Percentiles rank a stretch among this genome's conserved stretches.
These are phyloP conservation scores for Pituophis catenifer DNA, from an alignment of 2,113 vertebrate genomes.

Conservation along the genomic window DNA sequence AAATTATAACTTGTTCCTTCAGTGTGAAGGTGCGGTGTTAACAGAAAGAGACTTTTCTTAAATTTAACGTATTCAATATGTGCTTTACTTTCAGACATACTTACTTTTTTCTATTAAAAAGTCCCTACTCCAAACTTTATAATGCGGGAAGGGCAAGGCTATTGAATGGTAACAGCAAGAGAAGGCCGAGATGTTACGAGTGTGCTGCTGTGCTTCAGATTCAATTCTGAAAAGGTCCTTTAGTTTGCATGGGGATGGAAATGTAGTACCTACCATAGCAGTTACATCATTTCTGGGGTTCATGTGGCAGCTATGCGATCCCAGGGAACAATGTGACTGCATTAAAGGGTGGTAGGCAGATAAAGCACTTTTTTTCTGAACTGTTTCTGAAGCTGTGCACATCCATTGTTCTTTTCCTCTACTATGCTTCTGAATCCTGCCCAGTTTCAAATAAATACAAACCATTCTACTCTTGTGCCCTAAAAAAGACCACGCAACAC, in stretches of 20 bases:
- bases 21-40: constrained; percentile 19
- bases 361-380: background rate
- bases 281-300: background rate
- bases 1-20: background rate
- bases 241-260: background rate
- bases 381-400: background rate
- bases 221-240: background rate
- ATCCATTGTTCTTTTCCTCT: background rate
- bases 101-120: background rate
- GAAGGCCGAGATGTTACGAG: background rate
- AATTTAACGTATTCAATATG: background rate
- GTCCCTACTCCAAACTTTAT: background rate
- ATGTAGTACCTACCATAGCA: background rate
- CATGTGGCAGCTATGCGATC: background rate
- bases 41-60: background rate
- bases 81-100: background rate
- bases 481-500: background rate
- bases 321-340: background rate
- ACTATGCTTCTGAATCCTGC: background rate
- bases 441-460: background rate
- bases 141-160: background rate
- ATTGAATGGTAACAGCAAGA: background rate
- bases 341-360: background rate
- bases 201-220: background rate
- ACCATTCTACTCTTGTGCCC: background rate